phyloP scores from a whole-genome alignment of 2,888 invertebrate species.

The Oscheius sp. region DNA sequence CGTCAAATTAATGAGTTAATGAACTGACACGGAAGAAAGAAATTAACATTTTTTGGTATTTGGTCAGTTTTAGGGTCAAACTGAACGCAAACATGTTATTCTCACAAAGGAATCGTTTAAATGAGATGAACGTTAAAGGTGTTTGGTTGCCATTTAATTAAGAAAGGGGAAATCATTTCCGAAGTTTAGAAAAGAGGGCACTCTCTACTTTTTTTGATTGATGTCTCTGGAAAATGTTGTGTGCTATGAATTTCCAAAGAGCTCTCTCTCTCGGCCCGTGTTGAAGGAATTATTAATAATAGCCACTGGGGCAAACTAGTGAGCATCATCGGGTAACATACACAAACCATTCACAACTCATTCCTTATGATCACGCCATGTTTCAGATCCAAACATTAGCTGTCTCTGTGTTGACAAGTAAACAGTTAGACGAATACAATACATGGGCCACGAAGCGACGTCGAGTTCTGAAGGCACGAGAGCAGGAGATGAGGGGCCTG shows the following conservation, averaged over 20 bases:
- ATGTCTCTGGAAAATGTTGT: not conserved
- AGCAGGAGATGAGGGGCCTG: constrained; percentile 56
- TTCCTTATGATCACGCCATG: not conserved
- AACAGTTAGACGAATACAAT: constrained; percentile 65
- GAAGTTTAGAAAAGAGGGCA: not conserved
- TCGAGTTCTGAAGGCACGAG: constrained; percentile 58
- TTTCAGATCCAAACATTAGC: constrained; percentile 69
- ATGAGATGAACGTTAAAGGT: too few relatives aligned
- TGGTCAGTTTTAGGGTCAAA: too few relatives aligned
- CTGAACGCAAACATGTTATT: too few relatives aligned
- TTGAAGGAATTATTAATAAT: constrained; percentile 28
- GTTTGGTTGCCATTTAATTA: too few relatives aligned
- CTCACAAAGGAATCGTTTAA: too few relatives aligned
- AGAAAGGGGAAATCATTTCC: too few relatives aligned
- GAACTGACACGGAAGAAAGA: too few relatives aligned
- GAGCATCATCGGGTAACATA: too few relatives aligned
- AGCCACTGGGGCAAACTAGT: not conserved
- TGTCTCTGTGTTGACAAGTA: constrained; percentile 64
- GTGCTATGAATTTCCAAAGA: constrained; percentile 24
- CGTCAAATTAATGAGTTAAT: not conserved
- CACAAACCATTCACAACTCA: not conserved
- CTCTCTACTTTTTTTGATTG: not conserved
- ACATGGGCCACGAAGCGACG: constrained; percentile 66
- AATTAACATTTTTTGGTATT: too few relatives aligned
- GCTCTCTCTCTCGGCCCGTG: not conserved